phyloP scores from a whole-genome alignment of 2,113 vertebrate genomes.

The Hyperoodon ampullatus region DNA sequence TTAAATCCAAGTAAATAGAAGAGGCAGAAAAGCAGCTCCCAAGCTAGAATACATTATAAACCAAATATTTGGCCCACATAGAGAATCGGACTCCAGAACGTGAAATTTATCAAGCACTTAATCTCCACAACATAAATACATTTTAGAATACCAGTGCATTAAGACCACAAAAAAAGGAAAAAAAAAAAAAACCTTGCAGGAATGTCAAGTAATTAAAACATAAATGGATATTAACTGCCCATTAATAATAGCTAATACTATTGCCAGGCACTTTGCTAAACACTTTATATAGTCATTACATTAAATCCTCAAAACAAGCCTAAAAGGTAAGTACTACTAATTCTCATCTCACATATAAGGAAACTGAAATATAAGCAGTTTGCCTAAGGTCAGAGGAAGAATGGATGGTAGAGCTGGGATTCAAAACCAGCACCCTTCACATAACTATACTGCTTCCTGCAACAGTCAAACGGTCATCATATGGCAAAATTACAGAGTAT shows the following conservation, averaged over 20 bases:
- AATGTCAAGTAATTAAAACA: background rate
- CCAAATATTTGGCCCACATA: background rate
- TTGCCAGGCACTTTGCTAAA: background rate
- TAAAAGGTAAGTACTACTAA: background rate
- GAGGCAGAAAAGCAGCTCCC: background rate
- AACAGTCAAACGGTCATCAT: background rate
- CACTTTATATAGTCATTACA: background rate
- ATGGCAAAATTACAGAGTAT: background rate
- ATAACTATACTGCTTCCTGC: background rate
- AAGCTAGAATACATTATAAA: background rate
- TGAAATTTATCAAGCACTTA: background rate
- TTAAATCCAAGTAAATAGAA: background rate
- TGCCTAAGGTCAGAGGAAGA: constrained; percentile 6
- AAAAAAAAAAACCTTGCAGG: background rate
- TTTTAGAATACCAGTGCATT: background rate
- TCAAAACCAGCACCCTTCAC: background rate
- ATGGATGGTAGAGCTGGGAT: background rate
- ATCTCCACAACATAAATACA: constrained; percentile 17
- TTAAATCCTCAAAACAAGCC: constrained; percentile 42
- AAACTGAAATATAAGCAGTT: background rate
- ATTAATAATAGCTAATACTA: background rate
- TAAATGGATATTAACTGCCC: background rate
- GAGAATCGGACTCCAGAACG: constrained; percentile 9
- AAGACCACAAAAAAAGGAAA: background rate
- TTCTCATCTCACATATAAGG: background rate